Conservation (phyloP, 2,888 invertebrate genomes). For the Drosophila bunnanda region DNA sequence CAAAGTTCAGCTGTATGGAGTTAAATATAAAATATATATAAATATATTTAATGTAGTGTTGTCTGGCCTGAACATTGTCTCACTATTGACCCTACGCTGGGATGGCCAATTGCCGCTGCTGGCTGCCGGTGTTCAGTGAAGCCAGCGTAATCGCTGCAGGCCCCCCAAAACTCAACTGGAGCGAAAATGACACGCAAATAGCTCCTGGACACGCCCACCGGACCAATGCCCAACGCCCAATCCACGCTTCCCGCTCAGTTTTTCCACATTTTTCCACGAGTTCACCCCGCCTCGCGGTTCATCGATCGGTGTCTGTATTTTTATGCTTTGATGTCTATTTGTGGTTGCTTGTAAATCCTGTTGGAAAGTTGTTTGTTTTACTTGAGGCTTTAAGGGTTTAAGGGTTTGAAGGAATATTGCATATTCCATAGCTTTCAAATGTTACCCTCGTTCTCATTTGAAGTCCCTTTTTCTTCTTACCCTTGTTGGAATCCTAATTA, state of each 20-base stretch:
- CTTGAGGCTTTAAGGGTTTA: conserved; percentile 61
- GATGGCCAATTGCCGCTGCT: conserved; percentile 19
- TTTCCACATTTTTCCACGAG: conserved; percentile 3
- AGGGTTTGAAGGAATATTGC: too few relatives aligned
- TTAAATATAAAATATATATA: neutral
- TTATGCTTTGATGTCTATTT: conserved; percentile 74
- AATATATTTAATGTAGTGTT: conserved; percentile 9
- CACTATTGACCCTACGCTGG: conserved; percentile 51
- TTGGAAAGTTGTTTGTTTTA: conserved; percentile 31
- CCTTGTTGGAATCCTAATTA: neutral
- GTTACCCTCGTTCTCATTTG: neutral
- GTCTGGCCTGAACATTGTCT: conserved; percentile 51
- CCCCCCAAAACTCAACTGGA: conserved; percentile 52
- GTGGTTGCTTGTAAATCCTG: conserved; percentile 24
- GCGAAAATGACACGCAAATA: conserved; percentile 75
- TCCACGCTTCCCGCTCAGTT: neutral
- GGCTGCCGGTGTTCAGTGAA: conserved; percentile 50
- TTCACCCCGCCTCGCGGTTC: conserved; percentile 29
- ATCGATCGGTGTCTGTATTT: conserved; percentile 51
- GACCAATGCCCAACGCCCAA: conserved; percentile 3
- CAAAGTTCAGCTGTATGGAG: neutral
- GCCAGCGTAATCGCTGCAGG: conserved; percentile 47
- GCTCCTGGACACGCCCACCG: conserved; percentile 40
- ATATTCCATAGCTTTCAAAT: neutral
- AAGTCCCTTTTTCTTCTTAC: neutral